A percentile compares a stretch with the other conserved stretches of the same genome.
phyloP scores from a whole-genome alignment of 2,888 invertebrate species.

The Trissoscelio sp. region DNA sequence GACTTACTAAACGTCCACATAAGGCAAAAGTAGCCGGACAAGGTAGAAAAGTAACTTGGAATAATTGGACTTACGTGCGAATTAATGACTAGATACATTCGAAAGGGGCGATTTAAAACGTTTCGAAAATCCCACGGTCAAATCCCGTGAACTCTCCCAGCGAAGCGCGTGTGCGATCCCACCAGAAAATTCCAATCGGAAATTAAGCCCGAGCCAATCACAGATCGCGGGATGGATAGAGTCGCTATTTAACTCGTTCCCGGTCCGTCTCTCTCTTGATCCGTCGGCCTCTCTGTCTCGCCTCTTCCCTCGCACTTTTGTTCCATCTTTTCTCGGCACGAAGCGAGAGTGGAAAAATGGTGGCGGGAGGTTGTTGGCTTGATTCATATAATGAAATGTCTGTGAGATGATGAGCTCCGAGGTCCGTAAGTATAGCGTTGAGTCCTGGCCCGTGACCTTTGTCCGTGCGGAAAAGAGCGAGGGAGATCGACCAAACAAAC shows the following conservation, averaged over 20 bases:
- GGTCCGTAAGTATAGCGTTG: slow-evolving; percentile 80
- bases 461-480: slow-evolving; percentile 69
- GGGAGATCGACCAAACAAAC: slow-evolving; percentile 44
- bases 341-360: slow-evolving; percentile 65
- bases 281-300: slow-evolving; percentile 53
- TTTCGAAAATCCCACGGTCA: slow-evolving; percentile 65
- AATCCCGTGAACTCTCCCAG: slow-evolving; percentile 58
- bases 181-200: slow-evolving; percentile 77
- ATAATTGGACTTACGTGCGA: slow-evolving; percentile 59
- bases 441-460: slow-evolving; percentile 77
- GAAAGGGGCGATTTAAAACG: slow-evolving; percentile 58
- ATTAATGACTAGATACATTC: slow-evolving; percentile 60
- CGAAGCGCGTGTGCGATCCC: slow-evolving; percentile 58
- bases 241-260: slow-evolving; percentile 68
- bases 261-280: slow-evolving; percentile 52
- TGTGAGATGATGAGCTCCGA: slow-evolving; percentile 79
- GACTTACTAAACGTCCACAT: not conserved
- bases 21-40: slow-evolving; percentile 34
- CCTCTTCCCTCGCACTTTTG: slow-evolving; percentile 59
- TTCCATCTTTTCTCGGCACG: slow-evolving; percentile 65
- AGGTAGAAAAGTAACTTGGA: slow-evolving; percentile 32
- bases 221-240: slow-evolving; percentile 76
- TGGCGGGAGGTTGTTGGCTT: slow-evolving; percentile 76
- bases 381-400: slow-evolving; percentile 81
- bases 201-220: slow-evolving; percentile 77